Evolutionary conservation across 2,797 vertebrate species (phyloP).

Genomic region (Protosalanx chinensis): DNA sequence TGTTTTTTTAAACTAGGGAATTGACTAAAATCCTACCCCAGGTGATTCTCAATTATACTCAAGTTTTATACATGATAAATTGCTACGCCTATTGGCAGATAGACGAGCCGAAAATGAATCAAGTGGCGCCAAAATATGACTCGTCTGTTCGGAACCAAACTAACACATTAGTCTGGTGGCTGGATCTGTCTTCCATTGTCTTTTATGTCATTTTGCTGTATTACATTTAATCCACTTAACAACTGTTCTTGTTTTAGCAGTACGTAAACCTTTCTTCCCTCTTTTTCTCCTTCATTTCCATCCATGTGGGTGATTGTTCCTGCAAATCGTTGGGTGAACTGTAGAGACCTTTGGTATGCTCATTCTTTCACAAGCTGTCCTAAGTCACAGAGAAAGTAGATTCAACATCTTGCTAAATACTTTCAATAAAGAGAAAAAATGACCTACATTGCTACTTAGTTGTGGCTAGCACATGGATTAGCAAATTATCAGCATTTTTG

Average conservation of each 20-base stretch:
- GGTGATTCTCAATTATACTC: no score
- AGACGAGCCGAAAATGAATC: no score
- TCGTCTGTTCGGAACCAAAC: no score
- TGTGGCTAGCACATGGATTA: neutral
- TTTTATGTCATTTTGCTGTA: slow-evolving; percentile 48
- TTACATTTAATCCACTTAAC: slow-evolving; percentile 51
- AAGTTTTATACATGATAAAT: no score
- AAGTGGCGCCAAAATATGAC: no score
- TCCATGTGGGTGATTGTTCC: slow-evolving; percentile 87
- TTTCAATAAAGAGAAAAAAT: neutral
- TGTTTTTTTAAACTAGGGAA: neutral
- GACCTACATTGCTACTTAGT: neutral
- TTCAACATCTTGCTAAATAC: neutral
- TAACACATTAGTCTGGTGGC: neutral
- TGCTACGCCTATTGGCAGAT: no score
- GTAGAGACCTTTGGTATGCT: slow-evolving; percentile 93
- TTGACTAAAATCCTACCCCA: neutral
- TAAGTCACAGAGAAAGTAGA: slow-evolving; percentile 72
- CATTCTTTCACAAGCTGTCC: slow-evolving; percentile 78
- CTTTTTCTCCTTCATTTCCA: slow-evolving; percentile 79
- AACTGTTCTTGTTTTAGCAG: slow-evolving; percentile 61
- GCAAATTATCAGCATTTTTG: neutral
- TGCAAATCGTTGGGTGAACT: slow-evolving; percentile 87
- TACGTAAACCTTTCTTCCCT: slow-evolving; percentile 71
- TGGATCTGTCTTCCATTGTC: slow-evolving; percentile 23